A percentile compares a stretch with the other conserved stretches of the same genome.
Evolutionary conservation across 2,888 invertebrate genomes (phyloP).

Genomic region (Mesorhabditis belari): DNA sequence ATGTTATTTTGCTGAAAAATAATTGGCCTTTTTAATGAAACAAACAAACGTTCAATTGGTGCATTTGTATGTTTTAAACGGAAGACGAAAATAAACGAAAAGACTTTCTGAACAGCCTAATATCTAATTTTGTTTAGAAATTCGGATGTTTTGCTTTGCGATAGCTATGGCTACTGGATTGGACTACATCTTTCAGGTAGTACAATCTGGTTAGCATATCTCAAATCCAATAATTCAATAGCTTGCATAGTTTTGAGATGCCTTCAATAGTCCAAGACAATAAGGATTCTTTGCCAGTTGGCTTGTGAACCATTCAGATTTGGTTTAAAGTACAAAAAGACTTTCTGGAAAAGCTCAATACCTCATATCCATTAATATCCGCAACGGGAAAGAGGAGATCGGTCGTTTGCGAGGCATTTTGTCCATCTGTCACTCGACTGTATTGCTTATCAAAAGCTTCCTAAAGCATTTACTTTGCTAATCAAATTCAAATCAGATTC

Average conservation of each 20-base stretch:
- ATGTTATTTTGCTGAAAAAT: too few relatives aligned
- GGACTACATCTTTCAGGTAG: slow-evolving; percentile 37
- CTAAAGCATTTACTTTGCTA: slow-evolving; percentile 8
- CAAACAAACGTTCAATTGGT: too few relatives aligned
- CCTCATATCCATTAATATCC: slow-evolving; percentile 36
- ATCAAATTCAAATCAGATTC: neutral
- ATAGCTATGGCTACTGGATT: slow-evolving; percentile 46
- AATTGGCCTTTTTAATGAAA: too few relatives aligned
- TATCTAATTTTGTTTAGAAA: too few relatives aligned
- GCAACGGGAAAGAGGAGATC: slow-evolving; percentile 39
- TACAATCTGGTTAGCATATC: too few relatives aligned
- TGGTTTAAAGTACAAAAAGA: neutral
- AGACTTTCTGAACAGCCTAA: too few relatives aligned
- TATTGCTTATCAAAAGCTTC: slow-evolving; percentile 24
- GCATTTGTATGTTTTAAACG: too few relatives aligned
- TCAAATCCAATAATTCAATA: too few relatives aligned
- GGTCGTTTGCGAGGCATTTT: slow-evolving; percentile 11
- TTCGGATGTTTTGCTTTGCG: slow-evolving; percentile 48
- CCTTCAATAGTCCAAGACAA: too few relatives aligned
- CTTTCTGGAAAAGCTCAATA: neutral
- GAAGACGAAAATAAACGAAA: too few relatives aligned
- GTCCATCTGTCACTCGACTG: slow-evolving; percentile 6
- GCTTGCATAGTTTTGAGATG: too few relatives aligned
- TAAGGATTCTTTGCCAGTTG: too few relatives aligned
- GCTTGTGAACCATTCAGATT: neutral